A percentile compares a stretch with the other conserved stretches of the same genome.
Evolutionary conservation across 1,140 invertebrate genomes (phyloP).

Genomic region (Hylaeus anthracinus): DNA sequence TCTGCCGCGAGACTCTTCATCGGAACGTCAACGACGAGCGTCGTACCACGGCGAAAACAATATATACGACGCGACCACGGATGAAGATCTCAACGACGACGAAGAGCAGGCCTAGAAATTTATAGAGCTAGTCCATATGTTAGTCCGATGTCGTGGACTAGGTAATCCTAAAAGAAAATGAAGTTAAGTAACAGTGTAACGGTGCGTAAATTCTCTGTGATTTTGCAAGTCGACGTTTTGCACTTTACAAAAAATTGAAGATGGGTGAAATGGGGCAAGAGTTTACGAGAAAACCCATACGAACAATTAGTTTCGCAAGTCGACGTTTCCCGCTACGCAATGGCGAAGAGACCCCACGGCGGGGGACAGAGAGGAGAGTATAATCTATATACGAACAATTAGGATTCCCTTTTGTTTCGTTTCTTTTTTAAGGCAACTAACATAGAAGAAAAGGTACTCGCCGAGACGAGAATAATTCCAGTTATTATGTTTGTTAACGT

Average conservation of each 20-base stretch:
- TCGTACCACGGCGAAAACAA: constrained; percentile 26
- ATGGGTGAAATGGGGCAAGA: not conserved
- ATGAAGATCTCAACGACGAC: constrained; percentile 64
- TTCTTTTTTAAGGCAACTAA: constrained; percentile 44
- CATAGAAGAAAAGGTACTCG: constrained; percentile 37
- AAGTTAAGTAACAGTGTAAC: constrained; percentile 40
- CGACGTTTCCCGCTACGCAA: too few species aligned
- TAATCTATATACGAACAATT: constrained; percentile 44
- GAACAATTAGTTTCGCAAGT: too few species aligned
- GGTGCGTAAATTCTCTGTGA: constrained; percentile 65
- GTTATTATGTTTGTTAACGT: constrained; percentile 50
- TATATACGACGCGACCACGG: constrained; percentile 15
- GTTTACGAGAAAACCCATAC: not conserved
- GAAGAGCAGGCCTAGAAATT: constrained; percentile 68
- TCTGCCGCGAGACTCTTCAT: constrained; percentile 56
- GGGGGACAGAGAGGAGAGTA: not conserved
- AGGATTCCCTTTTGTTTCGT: constrained; percentile 45
- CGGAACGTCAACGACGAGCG: constrained; percentile 28
- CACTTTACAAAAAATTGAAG: constrained; percentile 25
- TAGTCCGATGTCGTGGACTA: constrained; percentile 53
- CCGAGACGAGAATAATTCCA: constrained; percentile 44
- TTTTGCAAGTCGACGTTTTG: constrained; percentile 64
- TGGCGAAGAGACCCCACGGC: too few species aligned
- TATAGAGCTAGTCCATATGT: constrained; percentile 52
- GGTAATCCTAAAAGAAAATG: constrained; percentile 44